Conservation (phyloP, 2,113 vertebrate genomes). For the Oryzias melastigma region DNA sequence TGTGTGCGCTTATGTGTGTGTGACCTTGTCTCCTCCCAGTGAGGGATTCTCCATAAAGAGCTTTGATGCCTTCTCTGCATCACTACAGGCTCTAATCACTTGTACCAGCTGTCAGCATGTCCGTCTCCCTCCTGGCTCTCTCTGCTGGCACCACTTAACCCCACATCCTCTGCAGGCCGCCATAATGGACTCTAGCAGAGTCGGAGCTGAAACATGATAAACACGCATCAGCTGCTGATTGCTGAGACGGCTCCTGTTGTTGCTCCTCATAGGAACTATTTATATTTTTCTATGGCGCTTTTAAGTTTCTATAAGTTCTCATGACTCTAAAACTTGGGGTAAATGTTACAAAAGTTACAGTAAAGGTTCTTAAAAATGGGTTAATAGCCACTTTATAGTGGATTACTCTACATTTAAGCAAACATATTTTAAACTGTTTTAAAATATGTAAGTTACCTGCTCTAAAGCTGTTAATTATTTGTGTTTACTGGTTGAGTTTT, state of each 20-base stretch:
- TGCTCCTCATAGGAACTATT: neutral
- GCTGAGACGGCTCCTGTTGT: neutral
- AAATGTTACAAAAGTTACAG: too few species aligned
- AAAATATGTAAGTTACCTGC: too few species aligned
- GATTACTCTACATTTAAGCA: too few species aligned
- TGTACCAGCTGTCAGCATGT: conserved; percentile 75
- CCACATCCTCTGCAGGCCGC: conserved; percentile 42
- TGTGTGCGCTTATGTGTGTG: conserved; percentile 30
- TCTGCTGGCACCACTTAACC: conserved; percentile 61
- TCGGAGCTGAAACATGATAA: conserved; percentile 36
- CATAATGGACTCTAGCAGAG: conserved; percentile 43
- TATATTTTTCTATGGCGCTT: neutral
- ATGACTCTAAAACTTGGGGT: too few species aligned
- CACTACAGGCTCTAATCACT: conserved; percentile 66
- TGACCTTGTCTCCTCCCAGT: conserved; percentile 36
- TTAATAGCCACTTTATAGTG: too few species aligned
- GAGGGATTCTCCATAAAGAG: conserved; percentile 72
- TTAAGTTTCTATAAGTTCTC: neutral
- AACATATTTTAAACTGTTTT: too few species aligned
- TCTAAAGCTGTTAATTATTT: too few species aligned
- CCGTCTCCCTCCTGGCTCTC: conserved; percentile 39
- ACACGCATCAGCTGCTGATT: conserved; percentile 18
- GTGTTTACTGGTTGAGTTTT: too few species aligned
- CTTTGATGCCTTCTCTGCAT: conserved; percentile 60
- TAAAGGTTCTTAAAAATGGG: too few species aligned